Evolutionary conservation across 2,797 vertebrate genomes (phyloP).

Genomic region (Lithobates pipiens): DNA sequence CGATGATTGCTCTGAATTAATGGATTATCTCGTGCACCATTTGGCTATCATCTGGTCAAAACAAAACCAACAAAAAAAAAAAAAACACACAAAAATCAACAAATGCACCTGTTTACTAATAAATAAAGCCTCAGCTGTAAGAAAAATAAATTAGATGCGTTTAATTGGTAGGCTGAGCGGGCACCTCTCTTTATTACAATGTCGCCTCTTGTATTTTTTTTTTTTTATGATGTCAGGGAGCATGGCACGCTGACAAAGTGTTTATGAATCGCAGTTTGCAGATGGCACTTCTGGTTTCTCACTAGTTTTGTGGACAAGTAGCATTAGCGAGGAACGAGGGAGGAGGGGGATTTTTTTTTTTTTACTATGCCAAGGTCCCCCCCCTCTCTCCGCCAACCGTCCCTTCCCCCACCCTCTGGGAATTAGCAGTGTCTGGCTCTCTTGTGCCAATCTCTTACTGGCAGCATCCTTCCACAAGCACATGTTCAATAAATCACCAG

Average conservation of each 20-base stretch:
- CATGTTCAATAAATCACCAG: conserved; percentile 75
- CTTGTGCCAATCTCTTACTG: conserved; percentile 78
- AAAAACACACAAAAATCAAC: conserved; percentile 65
- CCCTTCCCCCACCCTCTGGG: conserved; percentile 66
- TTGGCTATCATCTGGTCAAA: conserved; percentile 75
- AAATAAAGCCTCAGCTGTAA: conserved; percentile 88
- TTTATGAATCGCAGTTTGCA: conserved; percentile 88
- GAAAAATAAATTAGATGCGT: conserved; percentile 84
- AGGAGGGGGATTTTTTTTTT: conserved; percentile 41
- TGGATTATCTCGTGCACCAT: conserved; percentile 80
- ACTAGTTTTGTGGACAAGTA: conserved; percentile 79
- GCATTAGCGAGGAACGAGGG: conserved; percentile 76
- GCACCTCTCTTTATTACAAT: conserved; percentile 82
- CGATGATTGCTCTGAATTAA: conserved; percentile 83
- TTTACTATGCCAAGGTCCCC: conserved; percentile 80
- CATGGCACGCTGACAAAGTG: conserved; percentile 84
- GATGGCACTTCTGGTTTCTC: conserved; percentile 82
- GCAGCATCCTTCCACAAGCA: conserved; percentile 76
- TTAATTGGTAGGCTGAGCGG: conserved; percentile 82
- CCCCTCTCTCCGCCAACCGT: conserved; percentile 59
- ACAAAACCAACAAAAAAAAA: conserved; percentile 49
- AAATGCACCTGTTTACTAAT: conserved; percentile 87
- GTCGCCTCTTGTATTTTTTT: conserved; percentile 82
- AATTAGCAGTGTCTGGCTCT: conserved; percentile 79
- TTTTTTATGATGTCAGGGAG: conserved; percentile 84